phyloP scores from a whole-genome alignment of 2,888 invertebrate genomes.

The Hirudinaria manillensis region DNA sequence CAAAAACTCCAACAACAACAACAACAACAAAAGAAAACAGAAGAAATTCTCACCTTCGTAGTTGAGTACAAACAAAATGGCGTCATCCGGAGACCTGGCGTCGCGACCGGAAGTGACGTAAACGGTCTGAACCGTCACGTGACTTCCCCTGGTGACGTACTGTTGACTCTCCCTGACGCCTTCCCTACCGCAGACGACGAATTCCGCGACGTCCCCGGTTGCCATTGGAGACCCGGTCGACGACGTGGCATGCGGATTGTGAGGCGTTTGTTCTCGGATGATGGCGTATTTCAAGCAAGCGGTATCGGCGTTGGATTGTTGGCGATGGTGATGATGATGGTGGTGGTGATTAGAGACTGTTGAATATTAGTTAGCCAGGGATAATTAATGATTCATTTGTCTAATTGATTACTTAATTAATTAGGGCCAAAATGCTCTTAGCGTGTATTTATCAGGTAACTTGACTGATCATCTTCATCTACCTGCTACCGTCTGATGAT shows the following conservation, averaged over 20 bases:
- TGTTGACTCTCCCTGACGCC: not conserved
- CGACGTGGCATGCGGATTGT: not conserved
- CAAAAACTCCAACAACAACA: not conserved
- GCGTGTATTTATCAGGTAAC: too few relatives aligned
- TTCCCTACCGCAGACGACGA: not conserved
- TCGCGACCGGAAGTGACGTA: conserved; percentile 18
- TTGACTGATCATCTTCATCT: too few relatives aligned
- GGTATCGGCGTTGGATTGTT: not conserved
- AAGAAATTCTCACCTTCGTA: not conserved
- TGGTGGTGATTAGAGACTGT: conserved; percentile 14
- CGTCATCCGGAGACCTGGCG: not conserved
- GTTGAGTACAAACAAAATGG: conserved; percentile 6
- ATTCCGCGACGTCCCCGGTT: conserved; percentile 12
- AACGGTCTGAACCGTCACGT: conserved; percentile 21
- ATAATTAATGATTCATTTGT: not conserved
- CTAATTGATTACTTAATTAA: not conserved
- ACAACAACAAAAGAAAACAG: not conserved
- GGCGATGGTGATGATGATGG: conserved; percentile 12
- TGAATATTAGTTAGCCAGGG: not conserved
- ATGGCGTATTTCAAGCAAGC: conserved; percentile 13
- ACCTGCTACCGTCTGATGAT: not conserved
- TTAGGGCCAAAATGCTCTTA: too few relatives aligned
- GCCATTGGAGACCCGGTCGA: not conserved
- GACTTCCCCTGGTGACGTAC: conserved; percentile 17
- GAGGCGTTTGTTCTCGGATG: conserved; percentile 15